Percentiles rank a stretch among this genome's conserved stretches.
Conservation (phyloP, 2,888 invertebrate genomes). For the Laothoe populi region DNA sequence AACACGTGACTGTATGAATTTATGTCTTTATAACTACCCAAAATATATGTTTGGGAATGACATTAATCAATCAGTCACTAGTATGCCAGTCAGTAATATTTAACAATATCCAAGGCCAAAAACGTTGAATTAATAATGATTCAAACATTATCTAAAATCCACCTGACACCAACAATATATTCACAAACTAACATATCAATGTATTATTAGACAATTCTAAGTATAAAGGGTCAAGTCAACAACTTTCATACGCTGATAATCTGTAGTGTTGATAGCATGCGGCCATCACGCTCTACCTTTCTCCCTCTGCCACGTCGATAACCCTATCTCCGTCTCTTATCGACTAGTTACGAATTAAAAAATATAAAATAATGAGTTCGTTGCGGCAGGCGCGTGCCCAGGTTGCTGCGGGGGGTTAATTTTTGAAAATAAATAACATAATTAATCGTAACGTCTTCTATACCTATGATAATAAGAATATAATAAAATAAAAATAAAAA, state of each 20-base stretch:
- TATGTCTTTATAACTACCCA: no score
- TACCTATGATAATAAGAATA: no score
- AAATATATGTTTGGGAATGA: no score
- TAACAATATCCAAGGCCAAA: no score
- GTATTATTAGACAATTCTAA: constrained; percentile 30
- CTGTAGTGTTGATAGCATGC: constrained; percentile 50
- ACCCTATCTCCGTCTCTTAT: constrained; percentile 56
- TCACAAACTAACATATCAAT: constrained; percentile 16
- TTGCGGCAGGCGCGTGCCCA: constrained; percentile 21
- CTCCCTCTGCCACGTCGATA: constrained; percentile 52
- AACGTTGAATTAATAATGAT: not conserved
- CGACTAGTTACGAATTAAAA: constrained; percentile 69
- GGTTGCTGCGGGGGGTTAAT: constrained; percentile 17
- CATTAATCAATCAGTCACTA: not conserved
- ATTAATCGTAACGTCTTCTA: no score
- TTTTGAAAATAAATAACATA: not conserved
- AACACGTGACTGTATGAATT: no score
- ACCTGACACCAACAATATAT: not conserved
- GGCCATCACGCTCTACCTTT: constrained; percentile 64
- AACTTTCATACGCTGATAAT: constrained; percentile 29
- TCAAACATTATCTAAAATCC: not conserved
- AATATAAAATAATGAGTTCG: constrained; percentile 68
- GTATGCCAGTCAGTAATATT: not conserved
- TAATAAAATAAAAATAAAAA: no score
- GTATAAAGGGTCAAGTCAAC: constrained; percentile 29